Evolutionary conservation across 1,140 invertebrate genomes (phyloP).

Genomic region (Drosophila bipectinata): DNA sequence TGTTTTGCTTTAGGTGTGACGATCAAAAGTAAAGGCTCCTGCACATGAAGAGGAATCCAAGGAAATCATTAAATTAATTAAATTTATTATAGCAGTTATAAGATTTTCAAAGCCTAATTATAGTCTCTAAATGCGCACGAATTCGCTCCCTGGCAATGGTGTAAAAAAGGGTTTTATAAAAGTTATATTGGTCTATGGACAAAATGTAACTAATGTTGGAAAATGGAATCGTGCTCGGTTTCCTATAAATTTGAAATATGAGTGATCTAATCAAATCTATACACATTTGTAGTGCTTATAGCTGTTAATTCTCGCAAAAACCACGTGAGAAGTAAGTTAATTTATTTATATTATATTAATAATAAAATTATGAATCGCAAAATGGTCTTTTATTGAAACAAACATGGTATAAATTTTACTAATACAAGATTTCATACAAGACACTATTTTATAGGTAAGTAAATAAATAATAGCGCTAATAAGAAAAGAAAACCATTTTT

Average conservation of each 20-base stretch:
- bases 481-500: background rate
- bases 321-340: background rate
- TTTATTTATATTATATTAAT: background rate
- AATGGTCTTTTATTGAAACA: background rate
- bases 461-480: no score
- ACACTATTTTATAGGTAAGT: background rate
- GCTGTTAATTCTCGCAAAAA: background rate
- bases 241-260: slow-evolving; percentile 7
- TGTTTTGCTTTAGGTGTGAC: slow-evolving; percentile 62
- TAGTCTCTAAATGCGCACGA: background rate
- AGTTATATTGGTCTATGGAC: background rate
- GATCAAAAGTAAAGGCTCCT: slow-evolving; percentile 78
- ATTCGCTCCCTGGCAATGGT: background rate
- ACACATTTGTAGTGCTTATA: background rate
- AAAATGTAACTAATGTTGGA: background rate
- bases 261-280: slow-evolving; percentile 8
- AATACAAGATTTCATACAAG: no score
- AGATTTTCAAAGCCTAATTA: slow-evolving; percentile 1
- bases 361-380: background rate
- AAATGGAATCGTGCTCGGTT: background rate
- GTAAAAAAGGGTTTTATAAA: background rate
- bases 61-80: slow-evolving; percentile 8
- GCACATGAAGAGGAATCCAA: slow-evolving; percentile 30
- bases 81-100: slow-evolving; percentile 26
- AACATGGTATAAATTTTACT: no score